Evolutionary conservation across 2,888 invertebrate species (phyloP), one percentile per base, ranked within the genome.

Genomic region (Mayetiola destructor): DNA sequence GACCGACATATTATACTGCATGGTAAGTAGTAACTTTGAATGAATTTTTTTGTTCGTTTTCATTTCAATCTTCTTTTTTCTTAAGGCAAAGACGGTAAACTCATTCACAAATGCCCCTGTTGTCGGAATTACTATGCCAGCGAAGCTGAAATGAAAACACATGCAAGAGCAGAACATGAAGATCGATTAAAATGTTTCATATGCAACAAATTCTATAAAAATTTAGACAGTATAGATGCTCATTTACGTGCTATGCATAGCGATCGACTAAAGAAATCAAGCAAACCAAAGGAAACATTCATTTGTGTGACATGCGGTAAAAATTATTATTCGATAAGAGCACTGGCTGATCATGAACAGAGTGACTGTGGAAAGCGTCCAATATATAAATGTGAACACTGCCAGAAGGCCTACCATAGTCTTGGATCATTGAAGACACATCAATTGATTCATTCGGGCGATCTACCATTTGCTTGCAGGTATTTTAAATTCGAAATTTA

Each of bases 401-500:
- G 76, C 59, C 65, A 67, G 10, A 76, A 75, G 59, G 65, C 65
- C 6, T 69, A 75, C 55, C 70, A 71, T 12, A 75, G 72, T 3
- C 67, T 70, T 18, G 70, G 75, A 29, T 73, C 73, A 6, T 63
- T 72, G 1, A 74, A 74, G 60, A 72, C 72, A 1, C 76, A 76
- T 61, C 66, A 71, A 65, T 64, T 71, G 21, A 63, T 75, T 39
- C 77, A 77, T 60, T 69, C 63, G 18, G 63, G 66, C 0, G 66
- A 68, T 18, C 66, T 69, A 35, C 65, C 64, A 23, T 62, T 66
- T 54, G 57, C 64, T 8, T 72, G 71, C 57, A n/a, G n/a, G n/a
- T n/a, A n/a, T n/a, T n/a, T n/a, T n/a, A n/a, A n/a, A n/a, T n/a
- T n/a, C n/a, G n/a, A n/a, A n/a, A n/a, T n/a, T n/a, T n/a, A n/a